These are phyloP conservation scores for Cheilinus undulatus DNA, from an alignment of 2,113 vertebrate genomes.

Conservation along the genomic window DNA sequence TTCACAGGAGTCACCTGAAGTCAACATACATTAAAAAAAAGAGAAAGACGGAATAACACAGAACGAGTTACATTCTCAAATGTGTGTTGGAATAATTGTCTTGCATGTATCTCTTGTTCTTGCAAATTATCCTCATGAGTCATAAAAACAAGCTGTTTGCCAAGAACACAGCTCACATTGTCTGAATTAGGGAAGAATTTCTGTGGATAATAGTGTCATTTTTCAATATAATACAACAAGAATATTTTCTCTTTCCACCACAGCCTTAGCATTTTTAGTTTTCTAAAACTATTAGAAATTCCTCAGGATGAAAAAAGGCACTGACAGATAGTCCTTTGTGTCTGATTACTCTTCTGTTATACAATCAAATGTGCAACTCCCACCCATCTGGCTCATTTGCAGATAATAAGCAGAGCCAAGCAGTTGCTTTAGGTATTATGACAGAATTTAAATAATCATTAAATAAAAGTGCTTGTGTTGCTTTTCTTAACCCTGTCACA, in stretches of 20 bases:
- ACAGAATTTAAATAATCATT: constrained; percentile 30
- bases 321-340: constrained; percentile 24
- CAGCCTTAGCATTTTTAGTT: neutral
- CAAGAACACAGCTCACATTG: constrained; percentile 60
- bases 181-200: constrained; percentile 51
- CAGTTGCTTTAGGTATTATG: constrained; percentile 21
- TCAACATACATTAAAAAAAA: neutral
- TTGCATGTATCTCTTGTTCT: constrained; percentile 47
- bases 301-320: constrained; percentile 1
- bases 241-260: neutral
- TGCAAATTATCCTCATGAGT: constrained; percentile 57
- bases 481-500: constrained; percentile 29
- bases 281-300: constrained; percentile 1
- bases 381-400: constrained; percentile 34
- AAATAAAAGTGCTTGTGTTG: constrained; percentile 21
- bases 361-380: constrained; percentile 38
- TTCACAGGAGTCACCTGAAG: neutral
- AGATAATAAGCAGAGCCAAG: constrained; percentile 1
- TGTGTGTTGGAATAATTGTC: constrained; percentile 22
- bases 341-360: constrained; percentile 44
- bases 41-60: neutral
- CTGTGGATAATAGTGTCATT: constrained; percentile 38
- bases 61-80: constrained; percentile 15
- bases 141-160: constrained; percentile 29
- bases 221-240: constrained; percentile 8